Base-by-base conservation (phyloP, 2,888 invertebrate species). In the Polymixis lichenea region DNA sequence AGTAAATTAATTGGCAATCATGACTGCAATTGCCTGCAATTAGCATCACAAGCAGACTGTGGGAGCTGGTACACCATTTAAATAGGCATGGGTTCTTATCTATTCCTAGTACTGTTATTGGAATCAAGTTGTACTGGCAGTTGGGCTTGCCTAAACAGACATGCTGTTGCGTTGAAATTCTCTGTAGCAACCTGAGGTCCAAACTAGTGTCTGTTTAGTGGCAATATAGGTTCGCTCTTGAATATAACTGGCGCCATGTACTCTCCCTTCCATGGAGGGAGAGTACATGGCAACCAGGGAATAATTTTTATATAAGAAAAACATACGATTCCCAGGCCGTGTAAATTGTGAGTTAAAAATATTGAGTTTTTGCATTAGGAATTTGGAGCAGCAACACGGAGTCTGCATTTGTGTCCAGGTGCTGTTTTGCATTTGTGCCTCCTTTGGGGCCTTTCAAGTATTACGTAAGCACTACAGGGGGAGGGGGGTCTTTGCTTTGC, bases 11-110 rank as follows among this genome's bases (percentile, higher is more conserved):
- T 72, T 77, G 28, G 15, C 15, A 61, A 80, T 28, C 28, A 62
- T 38, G 6, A n/a, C 28, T 53, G 25, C 60, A 67, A 78, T 78
- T 78, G 78, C n/a, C 19, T 28, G 56, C 58, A 55, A 79, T 77
- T 71, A 77, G 2, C 22, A 78, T 60, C 53, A 25, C 56, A 77
- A 49, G 22, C 38, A 51, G 19, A n/a, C 28, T 58, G 43, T 32
- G 17, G 11, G n/a, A 68, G 25, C 5, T 38, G 49, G 38, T 32
- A 66, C 11, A 51, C 49, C 15, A 38, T 55, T 79, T 51, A 46
- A 25, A 67, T 22, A 55, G 9, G 17, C 11, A n/a, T 17, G 3
- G 22, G 2, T 11, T 28, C 13, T 28, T 9, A 15, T 8, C 22
- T 38, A n/a, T 15, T 0, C 4, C 8, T 49, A 15, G 28, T 49